phyloP scores from a whole-genome alignment of 2,113 vertebrate genomes.

The Coturnix japonica region DNA sequence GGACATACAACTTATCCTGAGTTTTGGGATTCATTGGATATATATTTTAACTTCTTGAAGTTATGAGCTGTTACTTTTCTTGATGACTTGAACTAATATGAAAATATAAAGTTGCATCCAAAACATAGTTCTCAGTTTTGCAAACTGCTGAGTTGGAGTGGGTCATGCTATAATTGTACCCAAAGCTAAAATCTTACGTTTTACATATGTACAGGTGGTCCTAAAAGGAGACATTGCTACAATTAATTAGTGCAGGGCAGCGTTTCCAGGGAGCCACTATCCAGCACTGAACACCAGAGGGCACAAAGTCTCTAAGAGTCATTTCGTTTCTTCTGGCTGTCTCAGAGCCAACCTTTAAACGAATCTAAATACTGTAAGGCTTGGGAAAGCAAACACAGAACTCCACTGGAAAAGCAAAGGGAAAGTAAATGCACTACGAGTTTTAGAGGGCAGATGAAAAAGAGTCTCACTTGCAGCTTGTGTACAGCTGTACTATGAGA shows the following conservation, averaged over 20 bases:
- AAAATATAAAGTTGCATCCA: background rate
- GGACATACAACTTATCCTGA: background rate
- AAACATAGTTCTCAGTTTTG: background rate
- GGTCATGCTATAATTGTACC: background rate
- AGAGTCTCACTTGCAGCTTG: accelerated
- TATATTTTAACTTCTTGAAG: background rate
- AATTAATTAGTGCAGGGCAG: background rate
- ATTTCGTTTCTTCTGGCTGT: background rate
- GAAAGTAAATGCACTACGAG: background rate
- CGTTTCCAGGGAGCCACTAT: background rate
- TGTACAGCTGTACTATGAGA: accelerated
- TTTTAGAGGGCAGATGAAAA: background rate
- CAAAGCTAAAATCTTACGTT: background rate
- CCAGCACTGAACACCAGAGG: conserved; percentile 49
- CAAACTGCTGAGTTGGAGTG: background rate
- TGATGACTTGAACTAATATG: background rate
- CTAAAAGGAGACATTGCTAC: background rate
- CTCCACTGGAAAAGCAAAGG: background rate
- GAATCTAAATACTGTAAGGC: background rate
- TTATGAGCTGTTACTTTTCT: background rate
- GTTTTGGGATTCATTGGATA: background rate
- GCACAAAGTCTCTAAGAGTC: conserved; percentile 47
- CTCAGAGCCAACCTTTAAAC: background rate
- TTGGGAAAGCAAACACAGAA: background rate
- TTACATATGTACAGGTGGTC: background rate